Evolutionary conservation across 2,113 vertebrate genomes (phyloP).

Genomic region (Misgurnus mizolepis): DNA sequence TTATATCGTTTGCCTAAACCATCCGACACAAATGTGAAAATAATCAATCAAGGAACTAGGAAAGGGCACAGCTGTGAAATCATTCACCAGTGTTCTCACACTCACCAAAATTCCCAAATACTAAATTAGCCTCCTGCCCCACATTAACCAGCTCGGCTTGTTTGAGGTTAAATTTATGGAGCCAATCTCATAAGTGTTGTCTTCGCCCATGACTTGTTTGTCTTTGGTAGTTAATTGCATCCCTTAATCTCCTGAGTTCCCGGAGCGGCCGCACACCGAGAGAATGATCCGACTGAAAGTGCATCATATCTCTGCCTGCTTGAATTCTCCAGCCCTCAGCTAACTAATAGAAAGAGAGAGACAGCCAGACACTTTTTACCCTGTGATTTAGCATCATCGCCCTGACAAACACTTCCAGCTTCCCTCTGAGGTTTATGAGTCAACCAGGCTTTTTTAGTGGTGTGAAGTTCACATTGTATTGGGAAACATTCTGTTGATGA

Average conservation of each 20-base stretch:
- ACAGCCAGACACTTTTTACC: neutral
- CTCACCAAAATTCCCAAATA: neutral
- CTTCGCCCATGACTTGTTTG: constrained; percentile 46
- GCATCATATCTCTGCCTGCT: neutral
- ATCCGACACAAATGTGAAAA: constrained; percentile 26
- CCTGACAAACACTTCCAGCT: constrained; percentile 35
- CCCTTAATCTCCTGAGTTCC: constrained; percentile 45
- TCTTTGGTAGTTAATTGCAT: constrained; percentile 52
- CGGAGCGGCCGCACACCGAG: constrained; percentile 14
- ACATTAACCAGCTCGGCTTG: constrained; percentile 42
- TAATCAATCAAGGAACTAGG: neutral
- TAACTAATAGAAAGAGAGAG: constrained; percentile 14
- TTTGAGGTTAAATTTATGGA: constrained; percentile 48
- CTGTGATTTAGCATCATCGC: constrained; percentile 36
- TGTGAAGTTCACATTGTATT: neutral
- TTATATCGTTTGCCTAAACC: neutral
- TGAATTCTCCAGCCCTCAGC: constrained; percentile 14
- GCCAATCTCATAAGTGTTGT: constrained; percentile 50
- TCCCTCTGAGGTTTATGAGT: neutral
- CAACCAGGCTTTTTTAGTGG: constrained; percentile 22
- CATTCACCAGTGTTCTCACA: neutral
- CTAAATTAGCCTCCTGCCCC: neutral
- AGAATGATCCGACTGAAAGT: constrained; percentile 46
- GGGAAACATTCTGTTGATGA: neutral
- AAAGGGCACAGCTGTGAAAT: constrained; percentile 25